phyloP scores from a whole-genome alignment of 2,797 vertebrate species.

The Nannoperca obscura region DNA sequence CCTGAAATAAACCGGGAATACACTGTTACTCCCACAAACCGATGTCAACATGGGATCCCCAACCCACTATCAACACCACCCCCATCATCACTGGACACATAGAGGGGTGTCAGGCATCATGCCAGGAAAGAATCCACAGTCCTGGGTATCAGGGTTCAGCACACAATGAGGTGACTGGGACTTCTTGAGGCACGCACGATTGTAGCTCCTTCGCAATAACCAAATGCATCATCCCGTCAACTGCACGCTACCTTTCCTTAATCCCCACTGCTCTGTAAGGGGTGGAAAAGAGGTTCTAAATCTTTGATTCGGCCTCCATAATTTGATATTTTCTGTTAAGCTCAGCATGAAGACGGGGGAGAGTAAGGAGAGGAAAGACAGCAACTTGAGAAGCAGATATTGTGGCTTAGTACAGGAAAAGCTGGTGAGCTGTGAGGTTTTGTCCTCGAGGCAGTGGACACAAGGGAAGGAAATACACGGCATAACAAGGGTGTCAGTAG shows the following conservation, averaged over 20 bases:
- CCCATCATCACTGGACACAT: constrained; percentile 66
- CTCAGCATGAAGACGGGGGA: constrained; percentile 43
- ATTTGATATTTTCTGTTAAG: constrained; percentile 40
- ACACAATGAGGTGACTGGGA: constrained; percentile 65
- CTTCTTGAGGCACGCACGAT: constrained; percentile 16
- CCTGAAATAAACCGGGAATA: constrained; percentile 88
- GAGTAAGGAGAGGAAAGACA: constrained; percentile 71
- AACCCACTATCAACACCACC: constrained; percentile 33
- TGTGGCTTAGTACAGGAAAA: constrained; percentile 60
- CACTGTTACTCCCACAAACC: constrained; percentile 56
- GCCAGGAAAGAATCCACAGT: constrained; percentile 79
- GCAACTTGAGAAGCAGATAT: constrained; percentile 56
- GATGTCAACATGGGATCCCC: neutral
- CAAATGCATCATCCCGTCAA: constrained; percentile 47
- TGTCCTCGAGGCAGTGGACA: constrained; percentile 61
- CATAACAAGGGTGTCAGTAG: constrained; percentile 75
- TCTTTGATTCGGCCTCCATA: constrained; percentile 14
- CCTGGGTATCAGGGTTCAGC: constrained; percentile 69
- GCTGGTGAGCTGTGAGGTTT: constrained; percentile 58
- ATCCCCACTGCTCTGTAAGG: constrained; percentile 60
- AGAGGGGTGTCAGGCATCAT: constrained; percentile 77
- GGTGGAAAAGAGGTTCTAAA: constrained; percentile 22
- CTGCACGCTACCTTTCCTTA: constrained; percentile 65
- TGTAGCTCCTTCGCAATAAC: constrained; percentile 48
- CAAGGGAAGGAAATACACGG: constrained; percentile 57